phyloP scores from a whole-genome alignment of 2,113 vertebrate species.

The Sander lucioperca region DNA sequence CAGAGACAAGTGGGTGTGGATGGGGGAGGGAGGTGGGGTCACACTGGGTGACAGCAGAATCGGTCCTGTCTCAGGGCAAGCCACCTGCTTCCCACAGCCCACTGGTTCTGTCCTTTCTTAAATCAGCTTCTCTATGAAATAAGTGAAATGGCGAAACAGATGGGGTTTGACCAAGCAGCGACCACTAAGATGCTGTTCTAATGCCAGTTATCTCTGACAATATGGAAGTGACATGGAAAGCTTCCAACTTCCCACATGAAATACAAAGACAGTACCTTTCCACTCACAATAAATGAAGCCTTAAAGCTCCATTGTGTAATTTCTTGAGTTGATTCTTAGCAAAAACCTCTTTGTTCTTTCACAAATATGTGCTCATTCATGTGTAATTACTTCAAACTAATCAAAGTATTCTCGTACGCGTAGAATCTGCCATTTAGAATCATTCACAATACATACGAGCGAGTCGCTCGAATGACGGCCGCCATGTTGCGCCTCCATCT shows the following conservation, averaged over 20 bases:
- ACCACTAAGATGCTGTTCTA: not conserved
- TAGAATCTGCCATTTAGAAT: no score
- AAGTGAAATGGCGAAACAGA: not conserved
- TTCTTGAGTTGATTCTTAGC: no score
- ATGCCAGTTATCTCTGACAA: not conserved
- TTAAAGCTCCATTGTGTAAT: no score
- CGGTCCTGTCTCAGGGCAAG: conserved; percentile 57
- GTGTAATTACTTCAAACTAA: no score
- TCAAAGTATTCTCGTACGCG: no score
- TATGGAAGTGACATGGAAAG: not conserved
- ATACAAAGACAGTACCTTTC: not conserved
- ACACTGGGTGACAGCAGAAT: conserved; percentile 46
- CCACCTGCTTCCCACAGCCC: conserved; percentile 71
- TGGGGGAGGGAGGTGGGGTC: conserved; percentile 33
- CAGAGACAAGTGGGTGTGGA: conserved; percentile 49
- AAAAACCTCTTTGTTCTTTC: no score
- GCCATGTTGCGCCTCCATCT: no score
- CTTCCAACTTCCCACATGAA: not conserved
- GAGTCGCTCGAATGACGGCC: no score
- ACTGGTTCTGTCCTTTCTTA: conserved; percentile 15
- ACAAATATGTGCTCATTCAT: no score
- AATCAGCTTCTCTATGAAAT: not conserved
- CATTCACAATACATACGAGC: no score
- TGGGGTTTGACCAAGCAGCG: not conserved
- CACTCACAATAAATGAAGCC: not conserved